Conservation (phyloP, 1,140 invertebrate genomes). For the Piezodorus guildinii region DNA sequence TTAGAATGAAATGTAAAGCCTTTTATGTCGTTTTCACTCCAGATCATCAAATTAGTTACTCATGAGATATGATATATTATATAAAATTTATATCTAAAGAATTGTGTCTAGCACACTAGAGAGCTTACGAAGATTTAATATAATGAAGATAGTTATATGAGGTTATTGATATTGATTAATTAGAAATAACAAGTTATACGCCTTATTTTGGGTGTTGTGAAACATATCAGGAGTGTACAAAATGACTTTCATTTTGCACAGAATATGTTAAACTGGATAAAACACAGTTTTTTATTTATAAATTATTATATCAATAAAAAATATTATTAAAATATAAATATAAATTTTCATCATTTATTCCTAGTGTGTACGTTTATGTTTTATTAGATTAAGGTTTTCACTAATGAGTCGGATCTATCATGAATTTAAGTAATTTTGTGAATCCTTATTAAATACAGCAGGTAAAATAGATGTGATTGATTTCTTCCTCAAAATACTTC, state of each 20-base stretch:
- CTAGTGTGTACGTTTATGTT: too few relatives aligned
- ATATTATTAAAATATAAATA: too few relatives aligned
- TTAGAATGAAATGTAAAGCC: too few relatives aligned
- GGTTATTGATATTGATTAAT: constrained; percentile 3
- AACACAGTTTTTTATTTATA: constrained; percentile 3
- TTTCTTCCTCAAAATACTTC: too few relatives aligned
- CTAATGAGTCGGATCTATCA: too few relatives aligned
- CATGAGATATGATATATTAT: neutral
- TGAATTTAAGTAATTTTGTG: too few relatives aligned
- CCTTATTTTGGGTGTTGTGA: constrained; percentile 12
- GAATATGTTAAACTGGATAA: constrained; percentile 7
- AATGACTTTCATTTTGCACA: constrained; percentile 13
- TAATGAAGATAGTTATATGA: constrained; percentile 8
- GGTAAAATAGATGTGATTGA: too few relatives aligned
- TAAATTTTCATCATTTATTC: too few relatives aligned
- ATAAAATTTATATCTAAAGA: constrained; percentile 4
- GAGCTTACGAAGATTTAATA: constrained; percentile 2
- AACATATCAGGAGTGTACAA: constrained; percentile 14
- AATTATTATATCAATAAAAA: constrained; percentile 5
- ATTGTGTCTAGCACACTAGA: constrained; percentile 14
- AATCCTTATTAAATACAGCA: too few relatives aligned
- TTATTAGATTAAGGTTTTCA: too few relatives aligned
- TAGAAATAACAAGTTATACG: constrained; percentile 11
- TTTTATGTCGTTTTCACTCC: too few relatives aligned
- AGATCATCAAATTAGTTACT: neutral